Conservation (phyloP, 2,113 vertebrate species). For the Pachyramphus minor region DNA sequence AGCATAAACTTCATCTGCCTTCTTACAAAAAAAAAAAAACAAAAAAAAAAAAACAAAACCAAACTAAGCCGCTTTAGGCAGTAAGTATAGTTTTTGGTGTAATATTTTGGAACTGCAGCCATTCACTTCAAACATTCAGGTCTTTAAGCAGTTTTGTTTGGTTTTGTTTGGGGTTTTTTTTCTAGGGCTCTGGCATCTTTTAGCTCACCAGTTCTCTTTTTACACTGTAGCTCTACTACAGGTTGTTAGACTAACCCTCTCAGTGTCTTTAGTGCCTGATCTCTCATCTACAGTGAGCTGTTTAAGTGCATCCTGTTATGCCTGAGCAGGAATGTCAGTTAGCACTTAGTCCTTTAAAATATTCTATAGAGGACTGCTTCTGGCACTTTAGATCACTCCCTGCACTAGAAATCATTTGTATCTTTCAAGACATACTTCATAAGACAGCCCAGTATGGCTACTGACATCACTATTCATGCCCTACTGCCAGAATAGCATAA, state of each 20-base stretch:
- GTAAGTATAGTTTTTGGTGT: not conserved
- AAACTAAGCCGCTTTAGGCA: not conserved
- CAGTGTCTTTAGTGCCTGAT: not conserved
- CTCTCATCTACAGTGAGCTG: not conserved
- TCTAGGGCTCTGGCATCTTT: not conserved
- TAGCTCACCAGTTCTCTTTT: not conserved
- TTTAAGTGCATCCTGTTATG: not conserved
- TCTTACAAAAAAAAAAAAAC: not conserved
- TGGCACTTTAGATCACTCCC: not conserved
- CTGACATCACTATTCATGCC: not conserved
- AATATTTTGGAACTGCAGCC: not conserved
- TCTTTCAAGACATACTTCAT: not conserved
- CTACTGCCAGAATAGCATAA: not conserved
- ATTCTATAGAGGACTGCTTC: not conserved
- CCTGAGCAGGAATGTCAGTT: not conserved
- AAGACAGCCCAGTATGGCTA: not conserved
- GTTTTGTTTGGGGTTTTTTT: fast-evolving
- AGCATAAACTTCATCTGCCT: not conserved
- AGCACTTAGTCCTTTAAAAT: not conserved
- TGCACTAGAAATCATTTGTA: not conserved
- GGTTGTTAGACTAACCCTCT: not conserved
- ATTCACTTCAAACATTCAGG: not conserved
- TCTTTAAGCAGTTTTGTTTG: not conserved
- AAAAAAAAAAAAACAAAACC: no score
- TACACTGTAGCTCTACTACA: not conserved